Conservation (phyloP, 92 coral and sea anemone species). For the Epizoanthus illoricatus region DNA sequence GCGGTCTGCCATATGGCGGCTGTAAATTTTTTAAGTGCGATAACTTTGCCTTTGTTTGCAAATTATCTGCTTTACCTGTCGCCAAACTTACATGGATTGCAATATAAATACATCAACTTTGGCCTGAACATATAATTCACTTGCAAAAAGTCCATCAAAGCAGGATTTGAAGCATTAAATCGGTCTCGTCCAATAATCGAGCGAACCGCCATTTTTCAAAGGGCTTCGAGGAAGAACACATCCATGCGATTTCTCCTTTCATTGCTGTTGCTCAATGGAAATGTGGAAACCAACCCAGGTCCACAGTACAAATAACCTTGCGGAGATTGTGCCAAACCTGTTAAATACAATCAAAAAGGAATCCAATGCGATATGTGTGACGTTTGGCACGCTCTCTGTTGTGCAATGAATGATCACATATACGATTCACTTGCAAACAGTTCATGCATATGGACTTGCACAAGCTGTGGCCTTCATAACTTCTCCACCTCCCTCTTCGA, state of each 20-base stretch:
- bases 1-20: neutral
- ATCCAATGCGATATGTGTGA: conserved; percentile 8
- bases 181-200: neutral
- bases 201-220: too few species aligned
- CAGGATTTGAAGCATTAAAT: neutral
- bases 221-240: too few species aligned
- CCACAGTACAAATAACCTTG: conserved; percentile 20
- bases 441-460: neutral
- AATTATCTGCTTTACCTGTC: neutral
- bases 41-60: neutral
- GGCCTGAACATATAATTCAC: neutral
- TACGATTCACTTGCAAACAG: neutral
- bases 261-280: conserved; percentile 6
- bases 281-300: conserved; percentile 21
- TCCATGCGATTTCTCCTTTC: neutral
- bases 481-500: conserved; percentile 12
- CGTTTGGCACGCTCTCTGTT: conserved; percentile 14
- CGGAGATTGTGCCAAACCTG: neutral
- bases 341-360: neutral
- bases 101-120: neutral
- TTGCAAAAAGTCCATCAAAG: neutral
- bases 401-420: neutral
- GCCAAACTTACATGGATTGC: too few species aligned
- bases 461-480: conserved; percentile 9
- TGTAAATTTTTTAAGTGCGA: neutral